Base-by-base conservation (phyloP, 2,888 invertebrate genomes). In the Athalia circularis region DNA sequence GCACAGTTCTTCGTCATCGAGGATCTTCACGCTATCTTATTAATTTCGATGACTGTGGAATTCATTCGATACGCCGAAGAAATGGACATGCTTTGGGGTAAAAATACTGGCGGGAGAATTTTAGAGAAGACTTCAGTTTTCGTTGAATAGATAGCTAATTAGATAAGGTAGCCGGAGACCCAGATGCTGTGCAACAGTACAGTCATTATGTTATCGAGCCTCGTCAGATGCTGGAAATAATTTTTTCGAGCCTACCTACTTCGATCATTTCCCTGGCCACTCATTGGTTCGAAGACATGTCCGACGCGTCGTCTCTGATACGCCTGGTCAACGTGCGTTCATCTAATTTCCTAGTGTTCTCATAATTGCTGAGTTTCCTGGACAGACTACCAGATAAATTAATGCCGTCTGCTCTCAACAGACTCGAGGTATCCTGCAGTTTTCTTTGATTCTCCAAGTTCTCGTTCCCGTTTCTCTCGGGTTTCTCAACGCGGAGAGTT, bases 271-370 rank as follows among this genome's bases (percentile, higher is more conserved):
- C 83, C 84, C 82, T 84, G 86, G 74, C 85, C 84, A 65, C 83
- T 87, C 76, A 88, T 81, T 8, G 87, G 86, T 86, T 86, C 75
- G 86, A 88, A 65, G 88, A 87, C 80, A 88, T 84, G 79, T 88
- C 86, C 9, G 85, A 86, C 47, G 83, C 80, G 75, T 88, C 86
- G 80, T 87, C 85, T 57, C 85, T 84, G 79, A 87, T 83, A 79
- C 86, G 83, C 83, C 86, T 87, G 29, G 85, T 85, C 77, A 88
- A 80, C 68, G 84, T 82, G 72, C 85, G 84, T 65, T 88, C 88
- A 57, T 85, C 86, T 48, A 86, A 81, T 79, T 85, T 83, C 74
- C 86, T 86, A 78, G 85, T 83, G 79, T 88, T 87, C 79, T 88
- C 87, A 77, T 89, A 88, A 84, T 86, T 87, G 79, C 84, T 86